These are phyloP conservation scores for Parasteatoda lunata DNA, from an alignment of 2,888 invertebrate genomes.

Conservation along the genomic window DNA sequence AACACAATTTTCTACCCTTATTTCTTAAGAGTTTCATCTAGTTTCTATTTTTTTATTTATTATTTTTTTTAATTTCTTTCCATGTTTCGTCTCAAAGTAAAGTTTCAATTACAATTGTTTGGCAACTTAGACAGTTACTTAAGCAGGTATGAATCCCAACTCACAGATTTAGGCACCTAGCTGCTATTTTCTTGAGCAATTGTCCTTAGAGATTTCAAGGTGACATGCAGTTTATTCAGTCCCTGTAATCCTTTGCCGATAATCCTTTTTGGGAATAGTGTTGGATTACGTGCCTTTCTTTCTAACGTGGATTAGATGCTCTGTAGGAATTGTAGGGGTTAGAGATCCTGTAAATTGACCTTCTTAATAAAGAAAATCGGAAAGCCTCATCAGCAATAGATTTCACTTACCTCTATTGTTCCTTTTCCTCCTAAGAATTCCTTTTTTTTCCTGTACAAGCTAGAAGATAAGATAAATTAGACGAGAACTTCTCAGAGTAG, in stretches of 20 bases:
- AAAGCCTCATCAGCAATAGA: conserved; percentile 50
- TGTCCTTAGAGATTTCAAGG: conserved; percentile 37
- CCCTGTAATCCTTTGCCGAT: conserved; percentile 39
- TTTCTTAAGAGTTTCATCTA: too few species aligned
- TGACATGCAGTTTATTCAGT: conserved; percentile 59
- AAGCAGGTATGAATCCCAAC: conserved; percentile 39
- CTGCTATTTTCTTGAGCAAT: conserved; percentile 24
- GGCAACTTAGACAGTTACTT: conserved; percentile 49
- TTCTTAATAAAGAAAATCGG: conserved; percentile 46
- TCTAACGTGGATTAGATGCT: conserved; percentile 39
- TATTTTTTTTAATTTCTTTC: conserved; percentile 26
- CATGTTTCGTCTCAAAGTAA: conserved; percentile 14
- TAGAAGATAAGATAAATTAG: too few species aligned
- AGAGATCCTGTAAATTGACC: conserved; percentile 49
- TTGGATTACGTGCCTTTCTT: conserved; percentile 50
- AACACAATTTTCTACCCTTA: too few species aligned
- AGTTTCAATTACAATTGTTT: conserved; percentile 50
- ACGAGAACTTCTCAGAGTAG: too few species aligned
- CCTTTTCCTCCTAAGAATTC: too few species aligned
- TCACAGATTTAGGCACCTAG: conserved; percentile 34
- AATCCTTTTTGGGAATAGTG: conserved; percentile 61
- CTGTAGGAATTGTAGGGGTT: conserved; percentile 16
- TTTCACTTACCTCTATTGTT: conserved; percentile 32
- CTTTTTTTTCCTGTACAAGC: too few species aligned
- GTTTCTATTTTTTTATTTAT: not conserved